phyloP scores from a whole-genome alignment of 2,888 invertebrate species.

The Bhutanitis thaidina region DNA sequence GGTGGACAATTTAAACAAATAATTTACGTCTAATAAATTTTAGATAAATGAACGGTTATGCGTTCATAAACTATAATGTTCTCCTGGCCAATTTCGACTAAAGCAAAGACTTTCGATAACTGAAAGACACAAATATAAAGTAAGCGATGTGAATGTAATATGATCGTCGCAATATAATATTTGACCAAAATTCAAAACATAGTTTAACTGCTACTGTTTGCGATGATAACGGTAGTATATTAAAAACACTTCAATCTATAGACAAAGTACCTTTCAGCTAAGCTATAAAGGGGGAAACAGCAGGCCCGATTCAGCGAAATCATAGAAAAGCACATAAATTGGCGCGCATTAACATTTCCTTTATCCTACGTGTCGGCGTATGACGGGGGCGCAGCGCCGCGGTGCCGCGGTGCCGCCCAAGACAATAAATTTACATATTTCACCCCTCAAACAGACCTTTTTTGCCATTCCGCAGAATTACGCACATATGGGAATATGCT shows the following conservation, averaged over 20 bases:
- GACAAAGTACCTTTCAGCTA: constrained; percentile 47
- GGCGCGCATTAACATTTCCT: constrained; percentile 79
- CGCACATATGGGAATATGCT: constrained; percentile 80
- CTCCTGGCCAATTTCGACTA: too few relatives aligned
- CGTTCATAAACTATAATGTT: too few relatives aligned
- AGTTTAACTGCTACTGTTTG: too few relatives aligned
- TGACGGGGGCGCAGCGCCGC: constrained; percentile 69
- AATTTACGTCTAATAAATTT: too few relatives aligned
- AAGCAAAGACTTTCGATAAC: too few relatives aligned
- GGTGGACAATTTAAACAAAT: too few relatives aligned
- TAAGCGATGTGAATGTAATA: too few relatives aligned
- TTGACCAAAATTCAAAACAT: too few relatives aligned
- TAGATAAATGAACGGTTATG: too few relatives aligned
- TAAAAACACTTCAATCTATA: constrained; percentile 17
- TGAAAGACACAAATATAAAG: too few relatives aligned
- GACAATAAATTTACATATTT: constrained; percentile 81
- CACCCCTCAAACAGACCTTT: constrained; percentile 80
- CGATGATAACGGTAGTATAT: too few relatives aligned
- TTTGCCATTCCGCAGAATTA: constrained; percentile 80
- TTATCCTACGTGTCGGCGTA: constrained; percentile 79
- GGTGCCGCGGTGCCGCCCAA: constrained; percentile 65
- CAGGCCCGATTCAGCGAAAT: constrained; percentile 75
- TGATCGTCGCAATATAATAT: too few relatives aligned
- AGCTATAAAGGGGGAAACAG: constrained; percentile 67
- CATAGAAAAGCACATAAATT: constrained; percentile 80